A percentile compares a stretch with the other conserved stretches of the same genome.
These are phyloP conservation scores for Ceratosolen fusciceps DNA, from an alignment of 1,140 invertebrate species.

Conservation along the genomic window DNA sequence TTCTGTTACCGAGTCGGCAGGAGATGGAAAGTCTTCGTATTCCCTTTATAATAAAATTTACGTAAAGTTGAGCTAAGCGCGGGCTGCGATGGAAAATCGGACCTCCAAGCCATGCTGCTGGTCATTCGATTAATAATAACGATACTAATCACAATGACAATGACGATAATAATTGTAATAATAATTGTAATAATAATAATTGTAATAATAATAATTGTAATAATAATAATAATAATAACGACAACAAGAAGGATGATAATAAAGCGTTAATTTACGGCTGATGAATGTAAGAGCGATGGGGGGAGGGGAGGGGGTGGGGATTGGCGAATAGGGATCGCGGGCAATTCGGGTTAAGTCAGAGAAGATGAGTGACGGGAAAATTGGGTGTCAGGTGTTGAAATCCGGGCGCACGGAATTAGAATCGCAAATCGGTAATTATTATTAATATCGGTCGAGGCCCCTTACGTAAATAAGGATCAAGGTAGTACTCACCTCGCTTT, in stretches of 20 bases:
- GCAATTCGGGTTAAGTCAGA: conserved; percentile 44
- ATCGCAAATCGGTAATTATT: conserved; percentile 31
- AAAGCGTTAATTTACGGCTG: conserved; percentile 31
- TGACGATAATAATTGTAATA: too few species aligned
- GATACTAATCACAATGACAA: too few species aligned
- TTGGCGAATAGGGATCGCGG: conserved; percentile 20
- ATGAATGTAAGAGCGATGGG: conserved; percentile 24
- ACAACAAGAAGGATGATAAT: conserved; percentile 10
- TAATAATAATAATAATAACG: too few species aligned
- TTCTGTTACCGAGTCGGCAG: not conserved
- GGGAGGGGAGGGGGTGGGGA: too few species aligned
- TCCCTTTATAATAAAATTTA: too few species aligned
- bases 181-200: too few species aligned
- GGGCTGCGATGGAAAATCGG: too few species aligned
- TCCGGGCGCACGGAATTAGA: conserved; percentile 29
- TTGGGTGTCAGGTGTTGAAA: conserved; percentile 36
- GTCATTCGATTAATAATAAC: too few species aligned
- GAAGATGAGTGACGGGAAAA: conserved; percentile 43
- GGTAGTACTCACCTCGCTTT: conserved; percentile 67
- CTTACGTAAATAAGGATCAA: not conserved
- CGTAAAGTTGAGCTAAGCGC: too few species aligned
- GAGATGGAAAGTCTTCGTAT: not conserved
- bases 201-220: too few species aligned
- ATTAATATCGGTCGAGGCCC: not conserved
- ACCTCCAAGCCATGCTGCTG: too few species aligned